Evolutionary conservation across 92 coral and sea anemone genomes (phyloP).

Genomic region (Palythoa heliodiscus): DNA sequence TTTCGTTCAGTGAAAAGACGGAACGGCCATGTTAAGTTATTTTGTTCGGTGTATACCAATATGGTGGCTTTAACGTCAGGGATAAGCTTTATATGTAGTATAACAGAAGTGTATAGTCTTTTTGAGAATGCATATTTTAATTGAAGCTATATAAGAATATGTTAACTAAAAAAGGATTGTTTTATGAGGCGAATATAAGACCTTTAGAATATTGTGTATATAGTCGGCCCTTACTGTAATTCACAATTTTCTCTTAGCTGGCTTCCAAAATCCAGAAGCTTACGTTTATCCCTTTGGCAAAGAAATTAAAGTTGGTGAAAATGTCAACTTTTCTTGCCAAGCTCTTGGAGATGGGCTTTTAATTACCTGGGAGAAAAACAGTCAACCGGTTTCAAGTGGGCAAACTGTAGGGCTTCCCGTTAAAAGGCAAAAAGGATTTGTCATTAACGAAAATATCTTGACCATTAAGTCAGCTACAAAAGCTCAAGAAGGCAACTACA

Average conservation of each 20-base stretch:
- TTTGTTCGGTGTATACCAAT: too few species aligned
- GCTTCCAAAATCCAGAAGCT: slow-evolving; percentile 62
- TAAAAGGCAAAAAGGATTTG: slow-evolving; percentile 38
- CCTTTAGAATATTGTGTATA: too few species aligned
- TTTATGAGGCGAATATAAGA: too few species aligned
- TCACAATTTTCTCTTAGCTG: slow-evolving; percentile 43
- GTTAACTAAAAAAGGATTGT: too few species aligned
- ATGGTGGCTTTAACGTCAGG: too few species aligned
- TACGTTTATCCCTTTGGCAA: slow-evolving; percentile 62
- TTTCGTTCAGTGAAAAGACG: too few species aligned
- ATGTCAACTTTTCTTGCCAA: slow-evolving; percentile 69
- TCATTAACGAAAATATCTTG: slow-evolving; percentile 54
- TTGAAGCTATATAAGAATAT: too few species aligned
- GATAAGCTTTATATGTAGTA: too few species aligned
- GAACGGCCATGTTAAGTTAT: too few species aligned
- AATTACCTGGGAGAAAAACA: slow-evolving; percentile 70
- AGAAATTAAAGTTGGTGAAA: slow-evolving; percentile 49
- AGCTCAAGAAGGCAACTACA: slow-evolving; percentile 57
- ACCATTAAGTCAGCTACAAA: slow-evolving; percentile 52
- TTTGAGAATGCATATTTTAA: too few species aligned
- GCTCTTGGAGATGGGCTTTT: slow-evolving; percentile 68
- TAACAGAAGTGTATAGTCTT: too few species aligned
- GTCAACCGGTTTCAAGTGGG: slow-evolving; percentile 45
- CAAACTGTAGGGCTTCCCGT: slow-evolving; percentile 42
- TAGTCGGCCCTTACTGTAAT: too few species aligned